Conservation (phyloP, 2,888 invertebrate genomes). For the Omphaloscelis lunosa region DNA sequence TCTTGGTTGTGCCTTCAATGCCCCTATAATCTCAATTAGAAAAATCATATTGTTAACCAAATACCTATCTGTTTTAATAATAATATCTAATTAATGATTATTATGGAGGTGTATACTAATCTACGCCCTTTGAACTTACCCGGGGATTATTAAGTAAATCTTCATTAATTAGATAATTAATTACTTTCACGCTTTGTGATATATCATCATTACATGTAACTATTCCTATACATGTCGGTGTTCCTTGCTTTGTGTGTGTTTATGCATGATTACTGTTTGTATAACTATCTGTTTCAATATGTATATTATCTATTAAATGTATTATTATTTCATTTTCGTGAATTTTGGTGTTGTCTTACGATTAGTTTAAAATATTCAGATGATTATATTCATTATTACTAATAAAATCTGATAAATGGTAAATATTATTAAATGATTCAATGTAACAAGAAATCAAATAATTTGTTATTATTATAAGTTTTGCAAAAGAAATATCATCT, state of each 20-base stretch:
- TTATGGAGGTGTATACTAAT: neutral
- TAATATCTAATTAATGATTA: neutral
- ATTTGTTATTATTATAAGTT: constrained; percentile 2
- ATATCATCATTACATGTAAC: constrained; percentile 38
- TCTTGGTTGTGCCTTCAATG: neutral
- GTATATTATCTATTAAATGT: constrained; percentile 27
- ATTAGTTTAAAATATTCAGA: constrained; percentile 5
- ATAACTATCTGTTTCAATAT: constrained; percentile 47
- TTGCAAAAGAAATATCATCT: neutral
- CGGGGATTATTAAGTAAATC: constrained; percentile 1
- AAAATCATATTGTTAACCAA: neutral
- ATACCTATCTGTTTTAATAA: neutral
- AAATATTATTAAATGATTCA: no score
- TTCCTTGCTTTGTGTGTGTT: constrained; percentile 64
- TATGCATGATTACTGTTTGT: constrained; percentile 62
- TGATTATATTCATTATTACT: constrained; percentile 6
- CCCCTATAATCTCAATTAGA: neutral
- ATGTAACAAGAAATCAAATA: constrained; percentile 1
- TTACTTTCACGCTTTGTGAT: constrained; percentile 37
- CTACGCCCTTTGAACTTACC: neutral
- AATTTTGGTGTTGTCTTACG: constrained; percentile 42
- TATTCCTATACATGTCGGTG: constrained; percentile 33
- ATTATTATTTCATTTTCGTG: constrained; percentile 26
- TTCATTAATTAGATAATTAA: constrained; percentile 8
- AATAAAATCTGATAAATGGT: neutral